Base-by-base conservation (phyloP, 2,888 invertebrate genomes). In the Hypsopygia costalis region DNA sequence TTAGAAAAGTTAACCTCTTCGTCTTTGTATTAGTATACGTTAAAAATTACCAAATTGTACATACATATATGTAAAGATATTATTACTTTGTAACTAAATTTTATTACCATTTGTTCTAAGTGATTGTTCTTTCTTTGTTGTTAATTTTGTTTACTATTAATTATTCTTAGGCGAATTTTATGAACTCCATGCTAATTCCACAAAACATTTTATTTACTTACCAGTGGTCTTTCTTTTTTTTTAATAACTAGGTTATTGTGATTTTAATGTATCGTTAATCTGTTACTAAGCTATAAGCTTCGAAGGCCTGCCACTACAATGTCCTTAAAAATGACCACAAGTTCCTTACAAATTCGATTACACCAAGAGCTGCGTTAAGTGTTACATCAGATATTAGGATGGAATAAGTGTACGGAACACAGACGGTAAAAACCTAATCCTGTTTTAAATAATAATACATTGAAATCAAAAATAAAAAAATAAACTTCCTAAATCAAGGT, bases 41-140 rank as follows among this genome's bases (percentile, higher is more conserved):
- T 86, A 77, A 81, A 78, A 66, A 75, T 70, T 82, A 87, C 86
- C 86, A 87, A 83, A 86, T 77, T 88, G 87, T 87, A 87, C 81
- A 88, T 87, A 86, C 58, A 67, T 8, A 8, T 8, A 25, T 86
- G 87, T 87, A 87, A 83, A 87, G 86, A 86, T 88, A 88, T 88
- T 87, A 87, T 80, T 77, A 78, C 65, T 67, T 68, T 75, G 64
- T 80, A 79, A 81, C 75, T 82, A 86, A 81, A 85, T 80, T 81
- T 81, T 87, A 87, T 87, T 88, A 87, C 87, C 87, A 88, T 85
- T 86, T 66, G 81, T 86, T 82, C 67, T 75, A 83, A 83, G 83
- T 74, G 70, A 81, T 85, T 85, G 85, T 88, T 86, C 85, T 74
- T 79, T 78, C 68, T 82, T 83, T 85, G 80, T 88, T 87, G 82